phyloP scores from a whole-genome alignment of 2,888 invertebrate genomes.

The Dryocosmus kuriphilus region DNA sequence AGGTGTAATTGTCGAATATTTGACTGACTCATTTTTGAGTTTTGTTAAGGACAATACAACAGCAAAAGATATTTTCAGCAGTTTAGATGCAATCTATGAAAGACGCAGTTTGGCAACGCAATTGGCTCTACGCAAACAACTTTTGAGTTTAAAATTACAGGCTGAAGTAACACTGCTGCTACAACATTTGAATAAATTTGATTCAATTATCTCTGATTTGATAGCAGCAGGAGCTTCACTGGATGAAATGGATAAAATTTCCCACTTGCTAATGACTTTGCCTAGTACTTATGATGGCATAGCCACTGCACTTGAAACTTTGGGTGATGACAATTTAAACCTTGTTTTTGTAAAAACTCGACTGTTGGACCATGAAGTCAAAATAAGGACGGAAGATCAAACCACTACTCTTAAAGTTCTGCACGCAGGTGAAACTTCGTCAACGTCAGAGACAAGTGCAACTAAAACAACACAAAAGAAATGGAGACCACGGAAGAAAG shows the following conservation, averaged over 20 bases:
- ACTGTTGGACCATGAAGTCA: conserved; percentile 31
- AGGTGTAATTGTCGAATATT: too few species aligned
- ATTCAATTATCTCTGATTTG: background rate
- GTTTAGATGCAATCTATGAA: too few species aligned
- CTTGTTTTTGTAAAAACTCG: conserved; percentile 37
- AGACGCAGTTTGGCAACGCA: too few species aligned
- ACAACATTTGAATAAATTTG: conserved; percentile 5
- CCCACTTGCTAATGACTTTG: conserved; percentile 1
- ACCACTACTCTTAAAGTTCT: conserved; percentile 18
- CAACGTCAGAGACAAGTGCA: too few species aligned
- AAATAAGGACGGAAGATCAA: conserved; percentile 10
- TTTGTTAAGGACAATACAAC: too few species aligned
- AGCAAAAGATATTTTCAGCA: too few species aligned
- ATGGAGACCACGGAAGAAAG: too few species aligned
- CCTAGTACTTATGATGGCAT: conserved; percentile 20
- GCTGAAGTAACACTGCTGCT: background rate
- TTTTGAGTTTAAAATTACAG: background rate
- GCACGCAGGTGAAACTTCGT: too few species aligned
- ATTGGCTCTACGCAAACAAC: conserved; percentile 12
- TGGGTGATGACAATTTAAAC: conserved; percentile 24
- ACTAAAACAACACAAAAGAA: too few species aligned
- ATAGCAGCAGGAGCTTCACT: conserved; percentile 11
- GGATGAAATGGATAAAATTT: conserved; percentile 11
- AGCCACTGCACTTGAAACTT: conserved; percentile 21
- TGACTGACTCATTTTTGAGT: too few species aligned